A percentile compares a stretch with the other conserved stretches of the same genome.
Conservation (phyloP, 2,888 invertebrate genomes). For the Nowickia ferox region DNA sequence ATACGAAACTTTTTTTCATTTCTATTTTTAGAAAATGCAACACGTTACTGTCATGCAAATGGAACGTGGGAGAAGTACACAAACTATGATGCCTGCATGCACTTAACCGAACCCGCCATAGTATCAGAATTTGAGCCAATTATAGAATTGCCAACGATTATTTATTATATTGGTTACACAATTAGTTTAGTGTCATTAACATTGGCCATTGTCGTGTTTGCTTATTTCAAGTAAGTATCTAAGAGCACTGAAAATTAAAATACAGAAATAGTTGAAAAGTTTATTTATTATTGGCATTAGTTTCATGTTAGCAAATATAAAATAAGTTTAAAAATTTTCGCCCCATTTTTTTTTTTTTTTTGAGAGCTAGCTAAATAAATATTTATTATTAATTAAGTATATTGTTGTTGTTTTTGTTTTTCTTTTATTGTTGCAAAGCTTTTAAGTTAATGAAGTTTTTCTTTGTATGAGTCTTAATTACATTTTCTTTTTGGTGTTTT, state of each 20-base stretch:
- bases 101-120: slow-evolving; percentile 85
- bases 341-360: background rate
- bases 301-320: background rate
- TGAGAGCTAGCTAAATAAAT: background rate
- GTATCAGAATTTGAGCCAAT: slow-evolving; percentile 84
- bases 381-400: background rate
- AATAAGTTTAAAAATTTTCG: background rate
- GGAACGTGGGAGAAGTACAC: slow-evolving; percentile 93
- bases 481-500: slow-evolving; percentile 2
- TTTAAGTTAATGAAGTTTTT: slow-evolving; percentile 45
- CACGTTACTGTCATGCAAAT: slow-evolving; percentile 89
- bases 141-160: slow-evolving; percentile 88
- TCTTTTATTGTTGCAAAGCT: slow-evolving; percentile 12
- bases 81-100: slow-evolving; percentile 88
- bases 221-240: slow-evolving; percentile 87
- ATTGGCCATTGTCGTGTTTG: slow-evolving; percentile 92
- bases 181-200: slow-evolving; percentile 91
- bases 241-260: background rate
- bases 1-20: background rate
- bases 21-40: slow-evolving; percentile 90
- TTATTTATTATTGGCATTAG: background rate
- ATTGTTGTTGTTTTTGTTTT: too few species aligned
- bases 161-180: slow-evolving; percentile 93
- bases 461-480: slow-evolving; percentile 18
- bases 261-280: background rate